Evolutionary conservation across 2,888 invertebrate genomes (phyloP).

Genomic region (Ophion costatus): DNA sequence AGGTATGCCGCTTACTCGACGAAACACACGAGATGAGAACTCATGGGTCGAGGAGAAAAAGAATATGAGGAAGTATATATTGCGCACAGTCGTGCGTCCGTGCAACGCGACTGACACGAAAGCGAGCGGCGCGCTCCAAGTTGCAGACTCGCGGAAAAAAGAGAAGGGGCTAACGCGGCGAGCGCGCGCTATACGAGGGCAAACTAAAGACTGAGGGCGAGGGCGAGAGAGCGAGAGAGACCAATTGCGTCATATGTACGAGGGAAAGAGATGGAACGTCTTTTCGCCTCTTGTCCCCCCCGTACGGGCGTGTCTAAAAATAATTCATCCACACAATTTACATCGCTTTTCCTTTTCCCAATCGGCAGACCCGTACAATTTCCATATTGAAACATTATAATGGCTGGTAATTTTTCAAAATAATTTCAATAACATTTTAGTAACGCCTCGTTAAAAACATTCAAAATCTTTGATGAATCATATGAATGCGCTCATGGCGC

Average conservation of each 20-base stretch:
- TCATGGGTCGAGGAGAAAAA: conserved; percentile 47
- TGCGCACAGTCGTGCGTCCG: conserved; percentile 57
- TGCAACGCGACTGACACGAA: conserved; percentile 63
- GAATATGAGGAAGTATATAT: conserved; percentile 8
- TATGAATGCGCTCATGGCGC: no score
- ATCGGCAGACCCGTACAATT: not conserved
- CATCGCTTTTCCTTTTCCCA: not conserved
- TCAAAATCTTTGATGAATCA: no score
- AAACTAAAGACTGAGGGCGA: not conserved
- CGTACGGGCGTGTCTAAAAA: not conserved
- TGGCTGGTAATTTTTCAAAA: no score
- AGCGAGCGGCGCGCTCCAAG: conserved; percentile 46
- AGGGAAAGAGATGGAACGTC: not conserved
- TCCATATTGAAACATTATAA: not conserved
- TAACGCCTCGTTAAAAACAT: no score
- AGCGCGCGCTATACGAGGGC: conserved; percentile 2
- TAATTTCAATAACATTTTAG: no score
- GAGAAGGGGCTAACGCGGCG: not conserved
- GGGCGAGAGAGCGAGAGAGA: no score
- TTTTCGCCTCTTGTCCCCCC: not conserved
- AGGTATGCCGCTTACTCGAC: conserved; percentile 46
- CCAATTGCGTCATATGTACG: not conserved
- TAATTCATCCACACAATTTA: not conserved
- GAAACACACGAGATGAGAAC: conserved; percentile 46
- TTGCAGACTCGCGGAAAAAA: conserved; percentile 1